Evolutionary conservation across 2,888 invertebrate species (phyloP).

Genomic region (Saturnia japonica): DNA sequence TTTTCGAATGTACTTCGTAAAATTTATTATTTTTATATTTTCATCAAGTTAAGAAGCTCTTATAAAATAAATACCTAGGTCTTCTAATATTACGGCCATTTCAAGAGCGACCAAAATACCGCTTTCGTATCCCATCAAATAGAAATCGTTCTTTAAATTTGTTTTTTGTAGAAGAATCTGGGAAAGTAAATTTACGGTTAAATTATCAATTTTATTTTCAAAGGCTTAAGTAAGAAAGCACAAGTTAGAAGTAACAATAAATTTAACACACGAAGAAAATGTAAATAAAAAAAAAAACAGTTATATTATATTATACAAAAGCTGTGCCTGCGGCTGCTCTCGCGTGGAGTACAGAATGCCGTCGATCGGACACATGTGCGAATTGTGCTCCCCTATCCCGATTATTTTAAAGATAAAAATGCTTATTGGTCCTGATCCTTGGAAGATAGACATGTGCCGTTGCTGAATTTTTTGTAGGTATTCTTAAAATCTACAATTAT

Average conservation of each 20-base stretch:
- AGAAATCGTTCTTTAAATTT: constrained; percentile 41
- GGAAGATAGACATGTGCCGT: too few relatives aligned
- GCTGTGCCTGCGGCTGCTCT: too few relatives aligned
- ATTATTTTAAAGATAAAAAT: too few relatives aligned
- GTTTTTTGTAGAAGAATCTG: constrained; percentile 47
- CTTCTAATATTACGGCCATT: constrained; percentile 55
- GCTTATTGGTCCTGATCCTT: too few relatives aligned
- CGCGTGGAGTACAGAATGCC: too few relatives aligned
- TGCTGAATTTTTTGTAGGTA: too few relatives aligned
- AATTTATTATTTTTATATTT: neutral
- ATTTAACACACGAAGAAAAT: too few relatives aligned
- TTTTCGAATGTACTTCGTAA: neutral
- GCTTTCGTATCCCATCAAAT: constrained; percentile 56
- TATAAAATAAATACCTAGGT: constrained; percentile 42
- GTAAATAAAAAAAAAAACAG: too few relatives aligned
- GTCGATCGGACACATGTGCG: too few relatives aligned
- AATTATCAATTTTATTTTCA: neutral
- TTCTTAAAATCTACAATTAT: too few relatives aligned
- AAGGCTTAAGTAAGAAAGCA: neutral
- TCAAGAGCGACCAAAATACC: constrained; percentile 55
- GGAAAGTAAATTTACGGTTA: constrained; percentile 18
- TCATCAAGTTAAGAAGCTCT: neutral
- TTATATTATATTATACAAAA: too few relatives aligned
- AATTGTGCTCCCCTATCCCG: too few relatives aligned
- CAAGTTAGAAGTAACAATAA: neutral